Evolutionary conservation across 2,888 invertebrate species (phyloP), one percentile per base, ranked within the genome.

Genomic region (Timandra comae): DNA sequence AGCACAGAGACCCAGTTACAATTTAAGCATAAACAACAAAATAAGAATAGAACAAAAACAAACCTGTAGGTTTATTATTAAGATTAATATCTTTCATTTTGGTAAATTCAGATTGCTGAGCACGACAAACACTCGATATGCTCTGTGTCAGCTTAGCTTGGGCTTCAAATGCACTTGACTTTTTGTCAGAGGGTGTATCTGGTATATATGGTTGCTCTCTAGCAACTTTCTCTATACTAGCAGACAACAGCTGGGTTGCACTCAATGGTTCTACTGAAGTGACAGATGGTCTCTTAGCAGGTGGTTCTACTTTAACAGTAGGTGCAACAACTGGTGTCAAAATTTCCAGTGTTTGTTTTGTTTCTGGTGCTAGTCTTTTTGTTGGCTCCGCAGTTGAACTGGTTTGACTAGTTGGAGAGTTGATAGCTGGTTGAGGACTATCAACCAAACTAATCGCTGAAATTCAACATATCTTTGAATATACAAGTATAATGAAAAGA

Each of bases 31-130:
- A 9, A 7, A 23, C n/a, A n/a, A 13, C 2, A 30, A 21, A 20
- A 10, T 26, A 10, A 22, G 6, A 4, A 29, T 22, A 20, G 12
- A 27, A 24, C 12, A 28, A n/a, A 33, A 28, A 70, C 71, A 47
- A 54, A 84, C 84, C 84, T 71, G 75, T 58, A 42, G 68, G 53
- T 46, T 75, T 75, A 68, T 60, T 79, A 41, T 79, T 82, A 41
- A 76, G 65, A 52, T 82, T 80, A 55, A 79, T 72, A 75, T 84
- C 84, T 73, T 80, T 84, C 81, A 84, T 84, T 52, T 73, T 81
- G 54, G 58, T 16, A 16, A 1, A 16, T 36, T 80, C 79, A 68
- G 61, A 63, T 56, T 60, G 78, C 64, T 66, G 56, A 52, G 62
- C 54, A 41, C 76, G 65, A 49, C 71, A 58, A 45, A 74, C 68